phyloP scores from a whole-genome alignment of 2,797 vertebrate species.

The Sebastes trivittatus region DNA sequence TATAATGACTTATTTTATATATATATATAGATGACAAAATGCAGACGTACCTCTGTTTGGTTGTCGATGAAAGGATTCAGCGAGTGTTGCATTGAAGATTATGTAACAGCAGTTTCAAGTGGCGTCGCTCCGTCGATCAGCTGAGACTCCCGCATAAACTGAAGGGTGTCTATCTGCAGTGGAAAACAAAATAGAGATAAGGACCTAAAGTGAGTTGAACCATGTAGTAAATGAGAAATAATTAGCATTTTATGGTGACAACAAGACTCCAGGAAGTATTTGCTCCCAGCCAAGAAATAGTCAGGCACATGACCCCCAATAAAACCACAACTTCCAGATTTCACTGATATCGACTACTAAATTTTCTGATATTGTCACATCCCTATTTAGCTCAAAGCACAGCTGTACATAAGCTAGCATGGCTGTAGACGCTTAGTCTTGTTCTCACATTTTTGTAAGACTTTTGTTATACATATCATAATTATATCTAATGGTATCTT shows the following conservation, averaged over 20 bases:
- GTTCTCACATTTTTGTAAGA: not conserved
- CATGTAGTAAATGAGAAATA: not conserved
- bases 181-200: not conserved
- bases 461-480: not conserved
- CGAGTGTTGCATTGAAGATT: too few relatives aligned
- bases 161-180: not conserved
- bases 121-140: not conserved
- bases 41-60: too few relatives aligned
- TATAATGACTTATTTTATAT: too few relatives aligned
- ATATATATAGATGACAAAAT: too few relatives aligned
- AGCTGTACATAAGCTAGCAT: not conserved
- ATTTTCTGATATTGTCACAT: too few relatives aligned
- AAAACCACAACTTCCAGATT: too few relatives aligned
- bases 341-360: too few relatives aligned
- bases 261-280: not conserved
- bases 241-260: not conserved
- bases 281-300: not conserved
- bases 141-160: not conserved
- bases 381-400: not conserved
- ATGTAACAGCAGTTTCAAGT: too few relatives aligned
- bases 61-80: too few relatives aligned
- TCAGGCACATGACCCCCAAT: not conserved
- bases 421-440: not conserved
- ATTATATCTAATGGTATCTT: not conserved
- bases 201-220: not conserved